Base-by-base conservation (phyloP, 2,113 vertebrate genomes). In the Xiphophorus maculatus region DNA sequence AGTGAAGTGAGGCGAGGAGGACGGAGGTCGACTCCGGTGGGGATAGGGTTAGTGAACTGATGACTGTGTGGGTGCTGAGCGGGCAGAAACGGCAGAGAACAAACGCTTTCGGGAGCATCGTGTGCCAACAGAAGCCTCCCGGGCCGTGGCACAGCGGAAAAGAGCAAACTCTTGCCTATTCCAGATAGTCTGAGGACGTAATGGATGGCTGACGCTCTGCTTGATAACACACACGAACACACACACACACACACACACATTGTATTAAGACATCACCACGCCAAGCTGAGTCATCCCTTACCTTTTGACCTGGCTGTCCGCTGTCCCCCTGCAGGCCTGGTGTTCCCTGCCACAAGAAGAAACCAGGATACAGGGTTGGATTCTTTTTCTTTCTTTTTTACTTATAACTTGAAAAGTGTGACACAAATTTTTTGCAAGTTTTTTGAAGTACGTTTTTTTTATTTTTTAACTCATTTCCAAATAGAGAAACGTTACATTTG, bases 241-340 rank as follows among this genome's bases (percentile, higher is more conserved):
- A 54, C 66, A 68, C n/a, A 54, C 66, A 68, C n/a, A 44, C 66
- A 72, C 30, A 71, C 69, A 48, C 44, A 14, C 13, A 42, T 3
- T 37, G 35, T 1, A 69, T 33, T 68, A 61, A 63, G 28, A 84
- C 40, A 76, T 79, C 14, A 29, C 58, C 33, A 42, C 25, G 44
- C 1, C 61, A 48, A 32, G 62, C 72, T 19, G 54, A 77, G 63
- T 64, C 8, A 0, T 40, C 42, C 35, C 89, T 94, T 90, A 98
- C 98, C 96, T 99, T 99, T 80, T 94, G 94, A 44, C 98, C 98
- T 0, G 93, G 77, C 0, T 88, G 88, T 37, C 98, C 98, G 0
- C 32, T 79, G 0, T 91, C 79, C 19, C 98, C 98, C 2, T 96
- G 93, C 35, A 94, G 87, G 40, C 98, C 98, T 61, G 92, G 79